These are phyloP conservation scores for Bedellia somnulentella DNA, from an alignment of 2,888 invertebrate genomes.

Conservation along the genomic window DNA sequence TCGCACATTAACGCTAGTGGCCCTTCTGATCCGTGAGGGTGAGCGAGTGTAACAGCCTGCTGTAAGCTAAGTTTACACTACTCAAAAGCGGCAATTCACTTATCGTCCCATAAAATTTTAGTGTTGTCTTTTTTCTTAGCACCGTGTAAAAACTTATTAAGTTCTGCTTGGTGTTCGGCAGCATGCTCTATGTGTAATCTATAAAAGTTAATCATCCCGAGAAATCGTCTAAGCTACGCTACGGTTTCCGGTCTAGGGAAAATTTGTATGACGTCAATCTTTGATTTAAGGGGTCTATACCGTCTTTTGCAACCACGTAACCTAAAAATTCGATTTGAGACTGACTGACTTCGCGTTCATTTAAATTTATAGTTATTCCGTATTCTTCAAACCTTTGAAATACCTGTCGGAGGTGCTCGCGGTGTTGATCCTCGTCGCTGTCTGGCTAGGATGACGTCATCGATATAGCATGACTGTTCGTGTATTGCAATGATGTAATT, in stretches of 20 bases:
- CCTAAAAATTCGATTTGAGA: conserved; percentile 10
- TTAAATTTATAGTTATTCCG: too few species aligned
- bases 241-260: conserved; percentile 8
- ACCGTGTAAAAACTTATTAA: too few species aligned
- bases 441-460: conserved; percentile 18
- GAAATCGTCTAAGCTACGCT: conserved; percentile 6
- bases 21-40: too few species aligned
- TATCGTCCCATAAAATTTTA: too few species aligned
- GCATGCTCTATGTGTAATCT: conserved; percentile 5
- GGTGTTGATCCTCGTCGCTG: conserved; percentile 5
- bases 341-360: conserved; percentile 9
- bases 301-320: conserved; percentile 6
- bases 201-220: too few species aligned
- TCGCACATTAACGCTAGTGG: too few species aligned
- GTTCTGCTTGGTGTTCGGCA: neutral
- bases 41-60: too few species aligned
- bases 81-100: too few species aligned
- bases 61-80: too few species aligned
- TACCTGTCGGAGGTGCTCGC: conserved; percentile 8
- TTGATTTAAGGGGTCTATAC: conserved; percentile 6
- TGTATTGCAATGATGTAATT: too few species aligned
- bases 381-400: conserved; percentile 9
- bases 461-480: conserved; percentile 16
- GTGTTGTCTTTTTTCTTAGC: too few species aligned
- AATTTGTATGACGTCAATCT: conserved; percentile 8